phyloP scores from a whole-genome alignment of 2,888 invertebrate genomes.

The Aphrophora alni region DNA sequence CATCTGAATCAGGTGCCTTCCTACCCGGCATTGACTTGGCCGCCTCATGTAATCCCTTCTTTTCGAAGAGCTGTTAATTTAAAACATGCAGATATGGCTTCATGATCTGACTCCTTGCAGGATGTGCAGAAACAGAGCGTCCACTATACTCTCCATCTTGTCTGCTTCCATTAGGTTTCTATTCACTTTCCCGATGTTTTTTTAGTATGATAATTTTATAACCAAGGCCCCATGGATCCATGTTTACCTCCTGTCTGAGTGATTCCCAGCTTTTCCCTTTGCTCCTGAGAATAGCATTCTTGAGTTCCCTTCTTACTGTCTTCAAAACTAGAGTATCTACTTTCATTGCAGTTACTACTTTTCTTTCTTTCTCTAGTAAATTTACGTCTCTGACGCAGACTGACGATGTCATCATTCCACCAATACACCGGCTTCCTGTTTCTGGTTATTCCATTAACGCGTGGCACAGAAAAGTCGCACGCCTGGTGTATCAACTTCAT shows the following conservation, averaged over 20 bases:
- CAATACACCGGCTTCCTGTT: too few relatives aligned
- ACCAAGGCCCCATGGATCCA: not conserved
- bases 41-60: not conserved
- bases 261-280: not conserved
- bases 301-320: not conserved
- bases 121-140: constrained; percentile 28
- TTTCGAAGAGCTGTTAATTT: too few relatives aligned
- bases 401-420: too few relatives aligned
- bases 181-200: not conserved
- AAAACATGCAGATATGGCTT: constrained; percentile 11
- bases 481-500: too few relatives aligned
- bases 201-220: not conserved
- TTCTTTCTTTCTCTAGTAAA: too few relatives aligned
- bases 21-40: not conserved
- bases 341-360: too few relatives aligned
- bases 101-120: not conserved
- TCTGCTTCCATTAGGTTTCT: not conserved
- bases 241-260: not conserved
- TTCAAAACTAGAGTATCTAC: not conserved
- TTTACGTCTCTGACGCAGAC: too few relatives aligned
- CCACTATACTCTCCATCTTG: constrained; percentile 13
- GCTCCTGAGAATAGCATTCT: not conserved
- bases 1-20: constrained; percentile 31
- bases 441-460: too few relatives aligned
- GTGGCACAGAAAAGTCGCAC: too few relatives aligned